Base-by-base conservation (phyloP, 2,888 invertebrate genomes). In the Alcis repandata region DNA sequence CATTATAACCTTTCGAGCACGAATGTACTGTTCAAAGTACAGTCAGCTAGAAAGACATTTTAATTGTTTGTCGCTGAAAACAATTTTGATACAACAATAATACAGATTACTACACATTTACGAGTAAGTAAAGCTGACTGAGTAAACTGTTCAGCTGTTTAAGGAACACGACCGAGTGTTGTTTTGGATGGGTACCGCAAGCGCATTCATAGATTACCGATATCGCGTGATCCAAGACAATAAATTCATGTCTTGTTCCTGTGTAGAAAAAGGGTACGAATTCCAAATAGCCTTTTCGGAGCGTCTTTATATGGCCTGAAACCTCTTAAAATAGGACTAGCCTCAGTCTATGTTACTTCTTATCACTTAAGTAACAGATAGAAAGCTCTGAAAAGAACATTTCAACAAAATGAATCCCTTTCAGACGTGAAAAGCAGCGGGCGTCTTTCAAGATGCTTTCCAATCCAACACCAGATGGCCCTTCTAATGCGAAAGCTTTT, bases 1-100 rank as follows among this genome's bases (percentile, higher is more conserved):
- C 78, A 80, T 83, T 79, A 79, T 75, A 72, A 61, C 68, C 68
- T 68, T 52, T 51, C 48, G 49, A 49, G 65, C 60, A 17, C 69
- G 70, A 68, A 61, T 54, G 63, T 27, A 51, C 52, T 36, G 40
- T 36, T 22, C 17, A n/a, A 20, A 27, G 49, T 62, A 62, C 61
- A 48, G 56, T 56, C 41, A 32, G 17, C 38, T 19, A 54, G 46
- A 54, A 33, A 46, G 6, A 36, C 3, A 38, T 2, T 17, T 7
- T 17, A 13, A 20, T 51, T 41, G 13, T 10, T 49, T 49, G 20
- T 33, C 20, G 32, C 59, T 17, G 27, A 40, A 11, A 6, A 43
- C 27, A 6, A 27, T 17, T 41, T 41, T 1, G 19, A 20, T 9
- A 43, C 17, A 3, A 41, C 17, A 38, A 15, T 17, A 9, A 41